phyloP scores from a whole-genome alignment of 2,797 vertebrate species.

The Halcyon smyrnensis region DNA sequence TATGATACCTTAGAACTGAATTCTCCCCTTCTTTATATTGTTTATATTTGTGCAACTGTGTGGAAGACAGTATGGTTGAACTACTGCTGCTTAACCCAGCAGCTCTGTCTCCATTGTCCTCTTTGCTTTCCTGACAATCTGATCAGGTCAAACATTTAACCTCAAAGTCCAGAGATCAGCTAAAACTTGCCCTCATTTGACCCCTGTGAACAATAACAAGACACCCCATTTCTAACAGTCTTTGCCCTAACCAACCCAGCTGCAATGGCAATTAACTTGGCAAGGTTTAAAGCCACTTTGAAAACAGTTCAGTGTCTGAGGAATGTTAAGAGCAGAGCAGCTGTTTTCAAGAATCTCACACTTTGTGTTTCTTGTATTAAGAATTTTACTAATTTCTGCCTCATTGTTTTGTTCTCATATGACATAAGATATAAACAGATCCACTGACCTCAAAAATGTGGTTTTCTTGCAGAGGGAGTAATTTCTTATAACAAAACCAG shows the following conservation, averaged over 20 bases:
- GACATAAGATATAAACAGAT: constrained; percentile 58
- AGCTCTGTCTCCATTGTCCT: background rate
- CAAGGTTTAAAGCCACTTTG: constrained; percentile 42
- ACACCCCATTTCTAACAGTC: constrained; percentile 33
- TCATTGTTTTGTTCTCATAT: constrained; percentile 54
- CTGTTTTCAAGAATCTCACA: constrained; percentile 61
- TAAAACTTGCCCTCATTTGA: constrained; percentile 49
- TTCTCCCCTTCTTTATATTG: background rate
- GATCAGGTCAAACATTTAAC: constrained; percentile 67
- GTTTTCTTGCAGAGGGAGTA: constrained; percentile 31
- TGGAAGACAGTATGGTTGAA: background rate
- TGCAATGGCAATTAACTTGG: constrained; percentile 63
- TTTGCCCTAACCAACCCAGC: constrained; percentile 20
- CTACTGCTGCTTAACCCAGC: background rate
- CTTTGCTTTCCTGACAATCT: constrained; percentile 1
- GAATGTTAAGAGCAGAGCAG: constrained; percentile 61
- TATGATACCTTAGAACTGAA: background rate
- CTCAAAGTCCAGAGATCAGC: constrained; percentile 45
- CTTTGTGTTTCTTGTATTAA: constrained; percentile 52
- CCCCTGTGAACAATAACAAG: constrained; percentile 21
- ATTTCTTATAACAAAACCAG: constrained; percentile 41
- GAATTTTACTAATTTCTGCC: constrained; percentile 57
- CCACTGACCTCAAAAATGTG: constrained; percentile 61
- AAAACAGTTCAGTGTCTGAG: constrained; percentile 39
- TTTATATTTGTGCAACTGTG: constrained; percentile 7